These are phyloP conservation scores for Eupelmus urozonus DNA, from an alignment of 2,888 invertebrate genomes.

Conservation along the genomic window DNA sequence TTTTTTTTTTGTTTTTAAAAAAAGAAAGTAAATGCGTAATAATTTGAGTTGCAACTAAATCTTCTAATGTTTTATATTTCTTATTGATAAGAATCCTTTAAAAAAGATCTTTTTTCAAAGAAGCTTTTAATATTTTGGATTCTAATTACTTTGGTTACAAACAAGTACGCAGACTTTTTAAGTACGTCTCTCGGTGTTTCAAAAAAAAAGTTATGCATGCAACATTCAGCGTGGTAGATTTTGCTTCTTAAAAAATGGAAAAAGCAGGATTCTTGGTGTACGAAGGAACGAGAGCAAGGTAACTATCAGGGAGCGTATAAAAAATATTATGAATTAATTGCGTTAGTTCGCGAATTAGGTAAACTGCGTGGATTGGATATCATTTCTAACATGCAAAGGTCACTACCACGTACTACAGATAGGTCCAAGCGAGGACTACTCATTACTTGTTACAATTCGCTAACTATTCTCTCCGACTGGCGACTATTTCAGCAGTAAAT, in stretches of 20 bases:
- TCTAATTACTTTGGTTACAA: slow-evolving; percentile 65
- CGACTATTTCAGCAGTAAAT: slow-evolving; percentile 62
- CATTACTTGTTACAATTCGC: slow-evolving; percentile 63
- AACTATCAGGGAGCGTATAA: slow-evolving; percentile 31
- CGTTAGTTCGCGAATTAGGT: slow-evolving; percentile 53
- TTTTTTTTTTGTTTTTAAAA: slow-evolving; percentile 37
- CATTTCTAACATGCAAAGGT: slow-evolving; percentile 73
- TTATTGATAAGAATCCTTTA: slow-evolving; percentile 26
- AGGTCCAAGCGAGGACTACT: slow-evolving; percentile 63
- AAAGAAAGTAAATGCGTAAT: slow-evolving; percentile 46
- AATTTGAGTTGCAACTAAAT: slow-evolving; percentile 27
- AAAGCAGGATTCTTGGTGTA: slow-evolving; percentile 49
- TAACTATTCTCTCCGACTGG: slow-evolving; percentile 66
- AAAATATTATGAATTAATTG: slow-evolving; percentile 32
- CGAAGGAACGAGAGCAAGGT: slow-evolving; percentile 50
- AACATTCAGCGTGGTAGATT: slow-evolving; percentile 68
- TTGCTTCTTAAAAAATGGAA: slow-evolving; percentile 43
- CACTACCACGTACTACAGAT: slow-evolving; percentile 70
- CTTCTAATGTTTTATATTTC: slow-evolving; percentile 14
- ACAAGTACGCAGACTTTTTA: slow-evolving; percentile 73
- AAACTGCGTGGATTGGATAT: slow-evolving; percentile 52
- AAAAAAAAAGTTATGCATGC: slow-evolving; percentile 69
- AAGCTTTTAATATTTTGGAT: slow-evolving; percentile 34
- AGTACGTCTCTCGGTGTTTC: slow-evolving; percentile 57
- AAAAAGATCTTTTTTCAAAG: neutral